Evolutionary conservation across 2,113 vertebrate species (phyloP), one percentile per base, ranked within the genome.

Genomic region (Azemiops feae): DNA sequence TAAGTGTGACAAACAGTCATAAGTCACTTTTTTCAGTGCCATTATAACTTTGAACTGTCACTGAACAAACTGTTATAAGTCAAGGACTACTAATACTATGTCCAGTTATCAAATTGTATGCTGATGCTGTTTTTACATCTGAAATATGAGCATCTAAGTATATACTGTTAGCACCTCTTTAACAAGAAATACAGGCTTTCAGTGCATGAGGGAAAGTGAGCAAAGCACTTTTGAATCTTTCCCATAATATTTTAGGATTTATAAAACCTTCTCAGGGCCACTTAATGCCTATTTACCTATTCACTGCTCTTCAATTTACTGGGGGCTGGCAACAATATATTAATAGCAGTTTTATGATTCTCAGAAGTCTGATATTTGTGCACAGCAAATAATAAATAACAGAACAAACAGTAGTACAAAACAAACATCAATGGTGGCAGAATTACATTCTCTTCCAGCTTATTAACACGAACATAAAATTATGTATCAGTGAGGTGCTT

Each of bases 321-420:
- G 86, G 94, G 58, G 20, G 53, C 88, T 0, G 87, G 14, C 0
- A 12, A 91, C 69, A 53, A 55, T 25, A 16, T 85, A 64, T 95
- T 94, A 18, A 18, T 90, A 14, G 89, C 95, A 89, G 92, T n/a
- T n/a, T 22, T 95, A 0, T 55, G 90, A 34, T 85, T 9, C 25
- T 50, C 85, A 50, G 25, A 87, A 47, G 55, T 91, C 69, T 91
- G 90, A 39, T 55, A 89, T 16, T 45, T 92, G 5, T 5, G 22
- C 11, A 11, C 39, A 18, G 43, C 89, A 54, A 2, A 85, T 47
- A 85, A 52, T 81, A 85, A 91, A 94, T 88, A 88, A 85, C 54
- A 88, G 0, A 58, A 27, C 5, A 87, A 50, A 27, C 74, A 87
- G 16, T 58, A 88, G 0, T 54, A 25, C 10, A 81, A 60, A 50